Base-by-base conservation (phyloP, 2,797 vertebrate species). In the Nyctibius grandis region DNA sequence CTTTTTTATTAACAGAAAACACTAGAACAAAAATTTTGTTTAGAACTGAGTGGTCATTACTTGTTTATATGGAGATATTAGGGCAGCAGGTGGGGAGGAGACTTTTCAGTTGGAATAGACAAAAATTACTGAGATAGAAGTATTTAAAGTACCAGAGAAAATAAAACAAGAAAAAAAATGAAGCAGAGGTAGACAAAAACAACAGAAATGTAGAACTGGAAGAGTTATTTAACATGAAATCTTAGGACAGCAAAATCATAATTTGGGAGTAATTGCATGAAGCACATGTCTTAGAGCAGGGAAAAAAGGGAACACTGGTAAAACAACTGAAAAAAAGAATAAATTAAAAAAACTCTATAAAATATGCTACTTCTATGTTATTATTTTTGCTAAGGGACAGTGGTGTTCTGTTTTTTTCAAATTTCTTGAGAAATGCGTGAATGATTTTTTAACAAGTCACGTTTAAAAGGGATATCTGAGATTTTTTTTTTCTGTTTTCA, bases 331-430 rank as follows among this genome's bases (percentile, higher is more conserved):
- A 51, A 7, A 7, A 48, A 50, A 7, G 7, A 74, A 75, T 23
- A 1, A 51, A 65, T 7, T 0, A 14, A 23, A 53, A n/a, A 47
- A 25, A 1, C 6, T 11, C 15, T n/a, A 31, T 9, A 56, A 78
- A 85, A 40, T 85, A 61, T 1, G 2, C 1, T 57, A 4, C 15
- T 34, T 31, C 1, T 61, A 29, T 40, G 36, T 28, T 45, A 2
- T 29, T 60, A 5, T 56, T 82, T 78, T 23, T 64, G 3, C 20
- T 47, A 23, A 20, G 7, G 17, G 78, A 56, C 4, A 42, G 20
- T 23, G 8, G 6, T 23, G 4, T 25, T 34, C 20, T 34, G 2
- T 2, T 60, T 14, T 0, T 26, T 59, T 14, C 8, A n/a, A 1
- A 48, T 79, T 82, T 89, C 3, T 65, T 73, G 17, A 76, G 15